These are phyloP conservation scores for Cheilosia scutellata DNA, from an alignment of 2,888 invertebrate genomes.

Conservation along the genomic window DNA sequence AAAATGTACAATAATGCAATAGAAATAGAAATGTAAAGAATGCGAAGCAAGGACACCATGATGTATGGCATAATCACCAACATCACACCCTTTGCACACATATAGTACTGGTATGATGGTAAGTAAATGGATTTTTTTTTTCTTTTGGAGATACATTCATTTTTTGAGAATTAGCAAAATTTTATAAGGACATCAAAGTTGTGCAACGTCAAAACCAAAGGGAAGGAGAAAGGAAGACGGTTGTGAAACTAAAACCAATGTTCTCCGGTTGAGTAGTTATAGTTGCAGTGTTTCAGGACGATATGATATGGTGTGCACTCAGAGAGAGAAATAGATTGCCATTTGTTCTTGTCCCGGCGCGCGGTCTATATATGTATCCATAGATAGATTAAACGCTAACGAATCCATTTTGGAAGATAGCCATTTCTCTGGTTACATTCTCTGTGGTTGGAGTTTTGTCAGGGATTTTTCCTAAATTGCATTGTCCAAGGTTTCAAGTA, in stretches of 20 bases:
- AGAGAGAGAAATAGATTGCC: slow-evolving; percentile 38
- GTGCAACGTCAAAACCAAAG: slow-evolving; percentile 5
- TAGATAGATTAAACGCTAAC: slow-evolving; percentile 25
- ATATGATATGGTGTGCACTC: neutral
- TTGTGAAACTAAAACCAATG: slow-evolving; percentile 62
- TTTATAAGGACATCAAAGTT: slow-evolving; percentile 34
- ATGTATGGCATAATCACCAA: neutral
- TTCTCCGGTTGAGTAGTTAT: slow-evolving; percentile 53
- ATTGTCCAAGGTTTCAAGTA: slow-evolving; percentile 47
- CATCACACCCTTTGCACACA: slow-evolving; percentile 6
- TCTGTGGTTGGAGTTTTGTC: slow-evolving; percentile 23
- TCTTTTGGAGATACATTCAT: neutral
- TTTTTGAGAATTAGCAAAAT: slow-evolving; percentile 26
- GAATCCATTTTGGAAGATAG: slow-evolving; percentile 42
- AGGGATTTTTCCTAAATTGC: slow-evolving; percentile 56
- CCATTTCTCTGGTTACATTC: slow-evolving; percentile 43
- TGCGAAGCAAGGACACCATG: slow-evolving; percentile 50
- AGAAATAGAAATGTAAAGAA: slow-evolving; percentile 34
- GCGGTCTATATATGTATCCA: neutral
- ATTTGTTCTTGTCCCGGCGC: slow-evolving; percentile 42
- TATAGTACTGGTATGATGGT: neutral
- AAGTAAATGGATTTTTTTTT: neutral
- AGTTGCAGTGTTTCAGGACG: neutral
- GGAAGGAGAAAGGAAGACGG: neutral
- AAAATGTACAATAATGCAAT: slow-evolving; percentile 70